A percentile compares a stretch with the other conserved stretches of the same genome.
phyloP scores from a whole-genome alignment of 2,113 vertebrate species.

The Leptocoma aspasia region DNA sequence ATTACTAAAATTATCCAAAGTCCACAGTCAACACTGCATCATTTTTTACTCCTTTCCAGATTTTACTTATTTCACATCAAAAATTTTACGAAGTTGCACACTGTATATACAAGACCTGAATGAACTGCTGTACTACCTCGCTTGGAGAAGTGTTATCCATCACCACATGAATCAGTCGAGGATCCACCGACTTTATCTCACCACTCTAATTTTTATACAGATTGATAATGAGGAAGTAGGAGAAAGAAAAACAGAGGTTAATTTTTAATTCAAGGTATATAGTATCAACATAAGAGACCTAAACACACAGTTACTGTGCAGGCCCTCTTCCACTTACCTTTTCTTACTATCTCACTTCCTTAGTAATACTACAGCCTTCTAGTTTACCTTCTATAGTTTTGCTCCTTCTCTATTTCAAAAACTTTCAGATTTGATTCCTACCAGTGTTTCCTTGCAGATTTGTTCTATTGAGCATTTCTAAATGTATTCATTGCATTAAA shows the following conservation, averaged over 20 bases:
- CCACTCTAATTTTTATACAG: constrained; percentile 74
- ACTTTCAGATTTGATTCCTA: background rate
- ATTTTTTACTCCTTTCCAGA: background rate
- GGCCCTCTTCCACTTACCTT: background rate
- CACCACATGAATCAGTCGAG: constrained; percentile 93
- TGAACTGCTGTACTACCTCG: constrained; percentile 65
- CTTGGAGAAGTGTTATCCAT: constrained; percentile 69
- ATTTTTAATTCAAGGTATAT: background rate
- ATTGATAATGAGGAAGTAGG: background rate
- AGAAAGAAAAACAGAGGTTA: background rate
- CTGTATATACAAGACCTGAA: background rate
- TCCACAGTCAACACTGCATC: background rate
- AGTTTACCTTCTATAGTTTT: background rate
- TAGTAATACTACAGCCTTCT: background rate
- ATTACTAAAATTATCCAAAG: background rate
- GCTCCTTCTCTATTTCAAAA: background rate
- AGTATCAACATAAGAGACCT: background rate
- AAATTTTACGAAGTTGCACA: background rate
- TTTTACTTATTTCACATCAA: background rate
- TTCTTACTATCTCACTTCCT: background rate
- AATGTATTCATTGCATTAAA: background rate
- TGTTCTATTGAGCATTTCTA: background rate
- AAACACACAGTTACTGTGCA: background rate
- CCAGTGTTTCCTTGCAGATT: background rate
- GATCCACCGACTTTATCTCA: constrained; percentile 91